Evolutionary conservation across 2,797 vertebrate genomes (phyloP), one percentile per base, ranked within the genome.

Genomic region (Periophthalmus magnuspinnatus): DNA sequence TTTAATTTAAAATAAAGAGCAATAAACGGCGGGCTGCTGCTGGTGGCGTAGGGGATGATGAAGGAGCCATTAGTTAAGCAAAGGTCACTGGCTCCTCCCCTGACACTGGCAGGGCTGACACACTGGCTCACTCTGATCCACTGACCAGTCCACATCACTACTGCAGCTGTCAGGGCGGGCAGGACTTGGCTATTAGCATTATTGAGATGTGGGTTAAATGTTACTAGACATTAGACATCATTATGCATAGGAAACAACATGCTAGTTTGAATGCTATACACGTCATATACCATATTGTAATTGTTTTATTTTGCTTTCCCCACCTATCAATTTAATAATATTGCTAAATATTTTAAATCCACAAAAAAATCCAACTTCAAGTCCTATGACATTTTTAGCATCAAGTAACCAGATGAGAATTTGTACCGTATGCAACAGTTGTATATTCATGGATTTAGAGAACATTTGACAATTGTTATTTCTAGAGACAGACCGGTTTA

Each of bases 31-130:
- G 76, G 82, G 79, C 85, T 78, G 83, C 77, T 68, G 75, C 89
- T 88, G 72, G 75, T 76, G 70, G 73, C 75, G 82, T 45, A 24
- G 85, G 55, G 89, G 85, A 91, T 88, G 91, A 92, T 92, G 90
- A 89, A 93, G 87, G 83, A 91, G 74, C 88, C 92, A 91, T 95
- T 93, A 92, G 89, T 90, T 94, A 94, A 94, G 88, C 81, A 94
- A 96, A 95, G 95, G 95, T 96, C 93, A 90, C 74, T 11, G n/a
- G 75, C 85, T 92, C 91, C 89, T 91, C 92, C 93, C 80, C 80
- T 80, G 89, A 90, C 89, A 88, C 84, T 75, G 76, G 75, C 84
- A 91, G 77, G 75, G 65, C 77, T 24, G 81, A 80, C 81, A 83
- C 54, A 56, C 19, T 52, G 91, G 89, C 85, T 92, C 90, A 90